Evolutionary conservation across 2,888 invertebrate species (phyloP).

Genomic region (Drosophila yooni): DNA sequence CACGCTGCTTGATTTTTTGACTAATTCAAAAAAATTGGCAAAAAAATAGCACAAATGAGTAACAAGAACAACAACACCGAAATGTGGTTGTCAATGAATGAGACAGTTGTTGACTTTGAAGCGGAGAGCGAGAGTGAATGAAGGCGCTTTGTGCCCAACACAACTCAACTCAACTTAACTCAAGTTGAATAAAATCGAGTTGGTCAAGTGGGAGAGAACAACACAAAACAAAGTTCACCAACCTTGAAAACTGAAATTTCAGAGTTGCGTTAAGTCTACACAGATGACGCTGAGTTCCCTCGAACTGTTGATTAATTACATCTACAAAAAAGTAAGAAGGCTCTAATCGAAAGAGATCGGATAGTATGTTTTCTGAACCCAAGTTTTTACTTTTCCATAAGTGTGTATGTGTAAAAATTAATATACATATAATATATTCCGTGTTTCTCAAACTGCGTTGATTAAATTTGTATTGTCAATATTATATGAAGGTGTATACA

Average conservation of each 20-base stretch:
- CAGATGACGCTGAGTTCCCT: slow-evolving; percentile 2
- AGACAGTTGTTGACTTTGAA: slow-evolving; percentile 69
- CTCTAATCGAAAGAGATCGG: background rate
- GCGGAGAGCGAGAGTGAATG: slow-evolving; percentile 63
- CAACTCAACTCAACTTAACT: slow-evolving; percentile 16
- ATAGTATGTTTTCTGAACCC: background rate
- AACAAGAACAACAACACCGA: slow-evolving; percentile 25
- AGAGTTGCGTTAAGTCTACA: slow-evolving; percentile 14
- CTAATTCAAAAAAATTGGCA: slow-evolving; percentile 22
- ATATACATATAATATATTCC: background rate
- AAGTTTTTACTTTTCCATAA: background rate
- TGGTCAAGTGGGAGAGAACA: slow-evolving; percentile 34
- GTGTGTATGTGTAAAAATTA: background rate
- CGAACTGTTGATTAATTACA: background rate
- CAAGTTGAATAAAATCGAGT: slow-evolving; percentile 22
- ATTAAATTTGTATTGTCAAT: background rate
- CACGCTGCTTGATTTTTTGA: slow-evolving; percentile 46
- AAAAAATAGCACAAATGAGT: slow-evolving; percentile 20
- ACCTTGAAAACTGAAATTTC: slow-evolving; percentile 45
- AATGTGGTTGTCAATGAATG: slow-evolving; percentile 74
- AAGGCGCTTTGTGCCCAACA: slow-evolving; percentile 32
- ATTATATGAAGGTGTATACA: background rate
- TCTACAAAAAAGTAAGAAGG: background rate
- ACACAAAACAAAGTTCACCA: slow-evolving; percentile 25
- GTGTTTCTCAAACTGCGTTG: background rate